Percentiles rank a stretch among this genome's conserved stretches.
Evolutionary conservation across 2,888 invertebrate genomes (phyloP).

Genomic region (Euclidia mi): DNA sequence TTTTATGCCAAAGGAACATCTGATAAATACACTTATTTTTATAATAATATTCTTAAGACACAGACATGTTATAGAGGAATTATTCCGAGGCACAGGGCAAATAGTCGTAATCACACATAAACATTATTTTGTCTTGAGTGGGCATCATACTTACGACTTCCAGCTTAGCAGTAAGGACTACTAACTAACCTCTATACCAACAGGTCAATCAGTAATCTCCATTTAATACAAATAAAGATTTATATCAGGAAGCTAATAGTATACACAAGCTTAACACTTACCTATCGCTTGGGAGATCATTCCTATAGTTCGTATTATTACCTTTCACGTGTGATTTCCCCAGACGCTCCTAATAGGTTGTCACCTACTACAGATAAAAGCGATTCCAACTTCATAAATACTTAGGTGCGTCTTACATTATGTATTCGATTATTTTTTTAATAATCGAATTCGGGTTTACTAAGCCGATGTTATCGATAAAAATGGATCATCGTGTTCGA

Average conservation of each 20-base stretch:
- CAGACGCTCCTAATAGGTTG: conserved; percentile 61
- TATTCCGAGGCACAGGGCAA: too few relatives aligned
- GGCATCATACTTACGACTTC: too few relatives aligned
- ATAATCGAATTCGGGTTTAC: conserved; percentile 16
- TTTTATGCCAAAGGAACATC: too few relatives aligned
- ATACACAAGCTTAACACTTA: conserved; percentile 26
- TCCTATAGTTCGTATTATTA: conserved; percentile 59
- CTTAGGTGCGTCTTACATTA: conserved; percentile 37
- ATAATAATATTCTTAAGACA: too few relatives aligned
- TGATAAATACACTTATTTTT: too few relatives aligned
- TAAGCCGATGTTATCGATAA: conserved; percentile 20
- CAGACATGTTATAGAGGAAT: too few relatives aligned
- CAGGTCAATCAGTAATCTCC: too few relatives aligned
- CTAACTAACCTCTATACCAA: too few relatives aligned
- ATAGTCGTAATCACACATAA: too few relatives aligned
- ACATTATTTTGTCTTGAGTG: too few relatives aligned
- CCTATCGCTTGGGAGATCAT: conserved; percentile 36
- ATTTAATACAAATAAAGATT: too few relatives aligned
- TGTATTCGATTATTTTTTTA: conserved; percentile 45
- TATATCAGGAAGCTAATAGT: not conserved
- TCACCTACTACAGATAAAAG: conserved; percentile 45
- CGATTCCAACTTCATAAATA: conserved; percentile 50
- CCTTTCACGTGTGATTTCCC: conserved; percentile 81
- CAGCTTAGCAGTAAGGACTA: too few relatives aligned
- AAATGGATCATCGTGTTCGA: not conserved